Conservation (phyloP, 2,113 vertebrate species). For the Alaudala cheleensis region DNA sequence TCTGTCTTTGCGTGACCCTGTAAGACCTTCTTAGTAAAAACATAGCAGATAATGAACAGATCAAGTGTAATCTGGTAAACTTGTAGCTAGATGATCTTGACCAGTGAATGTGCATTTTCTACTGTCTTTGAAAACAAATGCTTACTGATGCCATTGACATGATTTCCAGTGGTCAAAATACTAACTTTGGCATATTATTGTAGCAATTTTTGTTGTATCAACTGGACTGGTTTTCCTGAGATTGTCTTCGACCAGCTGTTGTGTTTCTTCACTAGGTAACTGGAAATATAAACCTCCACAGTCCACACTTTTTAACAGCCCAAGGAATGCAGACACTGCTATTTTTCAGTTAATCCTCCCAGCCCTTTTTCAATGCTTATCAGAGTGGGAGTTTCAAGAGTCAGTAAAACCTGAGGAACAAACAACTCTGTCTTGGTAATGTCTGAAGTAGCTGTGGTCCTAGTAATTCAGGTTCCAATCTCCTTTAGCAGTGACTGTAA, state of each 20-base stretch:
- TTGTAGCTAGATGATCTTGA: neutral
- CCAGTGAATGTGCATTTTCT: neutral
- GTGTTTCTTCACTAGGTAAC: neutral
- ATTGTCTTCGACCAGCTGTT: neutral
- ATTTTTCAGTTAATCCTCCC: neutral
- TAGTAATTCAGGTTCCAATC: neutral
- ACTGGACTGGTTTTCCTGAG: neutral
- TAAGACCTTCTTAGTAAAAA: neutral
- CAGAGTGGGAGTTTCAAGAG: neutral
- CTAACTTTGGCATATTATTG: neutral
- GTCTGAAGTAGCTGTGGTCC: neutral
- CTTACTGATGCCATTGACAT: neutral
- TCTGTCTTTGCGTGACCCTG: neutral
- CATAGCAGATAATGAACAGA: neutral
- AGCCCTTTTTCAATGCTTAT: neutral
- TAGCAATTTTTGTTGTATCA: neutral
- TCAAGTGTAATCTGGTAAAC: neutral
- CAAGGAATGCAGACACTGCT: neutral
- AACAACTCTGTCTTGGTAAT: neutral
- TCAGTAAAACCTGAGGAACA: neutral
- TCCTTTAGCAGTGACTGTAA: neutral
- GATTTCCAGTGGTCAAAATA: neutral
- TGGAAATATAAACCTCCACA: neutral
- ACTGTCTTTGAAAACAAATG: neutral
- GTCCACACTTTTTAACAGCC: neutral